These are phyloP conservation scores for Zosterops japonicus DNA, from an alignment of 2,113 vertebrate species.

Conservation along the genomic window DNA sequence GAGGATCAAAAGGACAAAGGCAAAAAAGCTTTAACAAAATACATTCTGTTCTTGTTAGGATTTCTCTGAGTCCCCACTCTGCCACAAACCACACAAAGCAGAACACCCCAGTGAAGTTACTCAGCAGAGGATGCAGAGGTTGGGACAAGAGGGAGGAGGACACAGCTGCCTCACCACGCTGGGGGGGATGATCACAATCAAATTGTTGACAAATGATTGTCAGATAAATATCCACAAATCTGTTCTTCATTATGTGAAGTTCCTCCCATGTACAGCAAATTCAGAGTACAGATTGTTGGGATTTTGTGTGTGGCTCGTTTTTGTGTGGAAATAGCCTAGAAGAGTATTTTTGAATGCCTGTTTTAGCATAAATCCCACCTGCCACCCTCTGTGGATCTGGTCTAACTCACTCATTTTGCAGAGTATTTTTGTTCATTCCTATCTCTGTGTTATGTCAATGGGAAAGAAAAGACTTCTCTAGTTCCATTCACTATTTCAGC, in stretches of 20 bases:
- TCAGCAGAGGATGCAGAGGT: not conserved
- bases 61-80: not conserved
- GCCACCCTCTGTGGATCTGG: not conserved
- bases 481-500: not conserved
- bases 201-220: not conserved
- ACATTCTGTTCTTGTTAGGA: not conserved
- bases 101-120: not conserved
- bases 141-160: not conserved
- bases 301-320: not conserved
- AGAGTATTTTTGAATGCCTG: not conserved
- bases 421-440: not conserved
- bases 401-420: not conserved
- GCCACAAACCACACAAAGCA: not conserved
- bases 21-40: not conserved
- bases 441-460: not conserved
- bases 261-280: not conserved
- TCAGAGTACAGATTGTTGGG: not conserved
- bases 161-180: not conserved
- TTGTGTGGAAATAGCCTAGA: not conserved
- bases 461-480: not conserved
- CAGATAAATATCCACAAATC: not conserved
- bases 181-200: rapidly evolving
- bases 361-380: not conserved
- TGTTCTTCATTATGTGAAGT: not conserved
- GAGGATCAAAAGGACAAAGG: not conserved